A percentile compares a stretch with the other conserved stretches of the same genome.
Conservation (phyloP, 2,888 invertebrate genomes). For the Homarus gammarus region DNA sequence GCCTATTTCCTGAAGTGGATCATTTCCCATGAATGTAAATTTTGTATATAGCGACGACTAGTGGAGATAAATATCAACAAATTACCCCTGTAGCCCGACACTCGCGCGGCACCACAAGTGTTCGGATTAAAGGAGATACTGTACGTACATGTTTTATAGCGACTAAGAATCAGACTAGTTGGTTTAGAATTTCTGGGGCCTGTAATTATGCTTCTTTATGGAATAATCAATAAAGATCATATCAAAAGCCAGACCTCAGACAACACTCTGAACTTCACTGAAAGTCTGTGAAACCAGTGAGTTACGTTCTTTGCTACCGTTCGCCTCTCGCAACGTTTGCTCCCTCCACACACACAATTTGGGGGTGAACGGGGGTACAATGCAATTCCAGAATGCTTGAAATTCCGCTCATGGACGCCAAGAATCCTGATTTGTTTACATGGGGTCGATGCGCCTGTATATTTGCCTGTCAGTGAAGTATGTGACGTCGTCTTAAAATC, state of each 20-base stretch:
- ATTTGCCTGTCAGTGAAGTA: background rate
- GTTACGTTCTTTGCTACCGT: conserved; percentile 39
- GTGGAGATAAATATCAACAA: background rate
- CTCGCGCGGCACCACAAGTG: background rate
- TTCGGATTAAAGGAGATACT: background rate
- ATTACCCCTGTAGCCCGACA: background rate
- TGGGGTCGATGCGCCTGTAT: background rate
- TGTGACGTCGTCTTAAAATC: background rate
- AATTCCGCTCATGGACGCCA: background rate
- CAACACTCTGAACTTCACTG: conserved; percentile 42
- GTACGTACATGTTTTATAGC: too few relatives aligned
- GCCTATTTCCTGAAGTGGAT: background rate
- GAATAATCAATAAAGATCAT: conserved; percentile 48
- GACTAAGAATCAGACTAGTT: background rate
- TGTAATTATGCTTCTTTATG: conserved; percentile 43
- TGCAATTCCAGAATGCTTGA: conserved; percentile 2
- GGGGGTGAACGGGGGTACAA: background rate
- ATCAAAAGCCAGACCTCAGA: conserved; percentile 14
- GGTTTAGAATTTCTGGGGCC: conserved; percentile 35
- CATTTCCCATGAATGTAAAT: conserved; percentile 37
- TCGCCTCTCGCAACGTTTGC: conserved; percentile 24
- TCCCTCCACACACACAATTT: conserved; percentile 15
- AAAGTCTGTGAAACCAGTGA: conserved; percentile 35
- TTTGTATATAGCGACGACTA: background rate
- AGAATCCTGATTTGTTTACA: background rate